Evolutionary conservation across 92 coral and sea anemone species (phyloP).

Genomic region (Zoanthus solanderi): DNA sequence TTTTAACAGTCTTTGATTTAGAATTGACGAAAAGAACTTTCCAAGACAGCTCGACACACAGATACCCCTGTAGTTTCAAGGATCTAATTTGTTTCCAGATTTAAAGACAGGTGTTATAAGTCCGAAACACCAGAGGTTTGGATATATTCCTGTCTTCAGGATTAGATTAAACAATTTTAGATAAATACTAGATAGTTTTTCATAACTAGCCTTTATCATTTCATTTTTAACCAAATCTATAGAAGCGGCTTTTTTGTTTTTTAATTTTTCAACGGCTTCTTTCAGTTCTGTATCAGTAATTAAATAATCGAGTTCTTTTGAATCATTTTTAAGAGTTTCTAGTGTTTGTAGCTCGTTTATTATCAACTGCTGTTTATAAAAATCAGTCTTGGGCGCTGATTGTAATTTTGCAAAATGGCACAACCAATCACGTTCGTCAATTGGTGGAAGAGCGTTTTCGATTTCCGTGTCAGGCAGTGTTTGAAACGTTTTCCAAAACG

Average conservation of each 20-base stretch:
- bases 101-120: too few relatives aligned
- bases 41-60: too few relatives aligned
- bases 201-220: conserved; percentile 50
- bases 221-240: conserved; percentile 58
- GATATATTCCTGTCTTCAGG: not conserved
- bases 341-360: not conserved
- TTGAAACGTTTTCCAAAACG: conserved; percentile 1
- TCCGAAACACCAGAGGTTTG: not conserved
- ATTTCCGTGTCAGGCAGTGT: not conserved
- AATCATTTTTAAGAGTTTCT: not conserved
- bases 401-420: not conserved
- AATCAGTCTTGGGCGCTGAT: conserved; percentile 8
- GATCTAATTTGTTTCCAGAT: too few relatives aligned
- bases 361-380: conserved; percentile 29
- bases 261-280: conserved; percentile 20
- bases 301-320: conserved; percentile 24
- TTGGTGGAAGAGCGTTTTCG: not conserved
- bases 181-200: conserved; percentile 28
- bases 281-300: conserved; percentile 50
- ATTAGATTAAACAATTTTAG: conserved; percentile 45
- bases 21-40: too few relatives aligned
- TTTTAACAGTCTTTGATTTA: too few relatives aligned
- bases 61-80: too few relatives aligned
- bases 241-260: conserved; percentile 56
- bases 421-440: conserved; percentile 47